Conservation (phyloP, 2,113 vertebrate genomes). For the Eptesicus fuscus region DNA sequence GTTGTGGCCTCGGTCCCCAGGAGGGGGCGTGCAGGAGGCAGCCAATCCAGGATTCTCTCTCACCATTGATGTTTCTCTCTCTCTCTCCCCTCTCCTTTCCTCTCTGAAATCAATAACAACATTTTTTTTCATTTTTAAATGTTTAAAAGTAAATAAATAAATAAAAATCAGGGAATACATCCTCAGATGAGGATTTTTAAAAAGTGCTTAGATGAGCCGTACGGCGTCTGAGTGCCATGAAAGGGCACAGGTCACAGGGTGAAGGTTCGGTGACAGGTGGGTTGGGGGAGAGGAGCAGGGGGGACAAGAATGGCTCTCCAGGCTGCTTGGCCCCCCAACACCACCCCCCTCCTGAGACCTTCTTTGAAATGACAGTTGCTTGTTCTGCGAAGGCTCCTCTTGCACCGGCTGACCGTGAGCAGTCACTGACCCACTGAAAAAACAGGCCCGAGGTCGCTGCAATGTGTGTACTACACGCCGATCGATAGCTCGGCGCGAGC, state of each 20-base stretch:
- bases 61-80: no score
- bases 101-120: no score
- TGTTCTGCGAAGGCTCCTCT: not conserved
- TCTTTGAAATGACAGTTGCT: not conserved
- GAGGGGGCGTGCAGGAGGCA: no score
- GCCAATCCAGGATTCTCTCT: no score
- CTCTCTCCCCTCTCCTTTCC: no score
- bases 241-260: not conserved
- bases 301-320: not conserved
- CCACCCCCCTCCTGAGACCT: not conserved
- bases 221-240: no score
- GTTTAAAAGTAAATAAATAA: no score
- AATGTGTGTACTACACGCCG: constrained; percentile 56
- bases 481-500: constrained; percentile 15
- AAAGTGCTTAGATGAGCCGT: not conserved
- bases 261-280: not conserved
- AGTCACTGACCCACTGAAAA: constrained; percentile 5
- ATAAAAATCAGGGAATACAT: no score
- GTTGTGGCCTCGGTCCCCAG: no score
- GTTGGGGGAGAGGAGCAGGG: not conserved
- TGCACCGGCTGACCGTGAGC: not conserved
- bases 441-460: not conserved
- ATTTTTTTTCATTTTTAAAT: no score
- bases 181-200: not conserved
- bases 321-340: not conserved